phyloP scores from a whole-genome alignment of 1,140 invertebrate species.

The Orchestia grillus region DNA sequence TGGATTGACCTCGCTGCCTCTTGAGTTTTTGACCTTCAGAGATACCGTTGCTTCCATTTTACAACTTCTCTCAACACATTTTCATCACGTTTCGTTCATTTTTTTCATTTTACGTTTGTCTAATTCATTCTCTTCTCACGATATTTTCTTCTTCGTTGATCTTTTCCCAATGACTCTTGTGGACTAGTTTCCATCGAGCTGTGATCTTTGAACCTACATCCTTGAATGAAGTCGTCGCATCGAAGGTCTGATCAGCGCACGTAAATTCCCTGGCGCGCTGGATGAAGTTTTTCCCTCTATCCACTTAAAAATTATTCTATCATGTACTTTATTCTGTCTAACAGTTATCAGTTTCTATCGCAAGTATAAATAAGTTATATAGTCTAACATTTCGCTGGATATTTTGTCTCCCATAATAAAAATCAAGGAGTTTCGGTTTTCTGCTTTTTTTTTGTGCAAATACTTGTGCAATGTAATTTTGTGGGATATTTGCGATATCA shows the following conservation, averaged over 20 bases:
- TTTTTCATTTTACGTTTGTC: neutral
- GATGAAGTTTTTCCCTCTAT: neutral
- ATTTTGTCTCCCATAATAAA: neutral
- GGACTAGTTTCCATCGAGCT: neutral
- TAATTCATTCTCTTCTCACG: neutral
- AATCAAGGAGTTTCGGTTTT: neutral
- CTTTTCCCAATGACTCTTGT: neutral
- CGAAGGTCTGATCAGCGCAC: neutral
- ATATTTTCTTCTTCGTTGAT: neutral
- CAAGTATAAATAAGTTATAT: neutral
- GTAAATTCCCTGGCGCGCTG: neutral
- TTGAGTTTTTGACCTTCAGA: neutral
- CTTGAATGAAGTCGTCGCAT: neutral
- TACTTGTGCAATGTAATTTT: neutral
- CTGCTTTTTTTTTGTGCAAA: neutral
- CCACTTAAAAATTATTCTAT: neutral
- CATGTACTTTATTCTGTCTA: neutral
- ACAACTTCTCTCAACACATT: neutral
- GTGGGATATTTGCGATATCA: neutral
- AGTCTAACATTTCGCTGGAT: no score
- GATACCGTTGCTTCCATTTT: neutral
- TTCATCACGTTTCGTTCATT: neutral
- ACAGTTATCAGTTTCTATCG: neutral
- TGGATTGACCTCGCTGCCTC: no score
- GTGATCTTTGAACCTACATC: neutral